Evolutionary conservation across 2,888 invertebrate species (phyloP).

Genomic region (Drosophila kambysellisi): DNA sequence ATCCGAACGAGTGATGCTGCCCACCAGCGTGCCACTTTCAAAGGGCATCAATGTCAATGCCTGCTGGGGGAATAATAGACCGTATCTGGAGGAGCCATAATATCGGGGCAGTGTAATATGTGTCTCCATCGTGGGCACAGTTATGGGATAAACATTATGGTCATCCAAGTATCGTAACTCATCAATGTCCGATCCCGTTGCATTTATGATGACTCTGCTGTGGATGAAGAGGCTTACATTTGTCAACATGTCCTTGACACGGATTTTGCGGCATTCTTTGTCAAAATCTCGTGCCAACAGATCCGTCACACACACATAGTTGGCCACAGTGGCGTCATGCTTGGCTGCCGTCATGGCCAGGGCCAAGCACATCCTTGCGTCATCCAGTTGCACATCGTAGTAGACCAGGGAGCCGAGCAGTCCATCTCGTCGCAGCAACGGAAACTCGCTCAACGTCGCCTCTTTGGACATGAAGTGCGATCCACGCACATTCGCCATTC

Average conservation of each 20-base stretch:
- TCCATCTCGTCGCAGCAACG: constrained; percentile 97
- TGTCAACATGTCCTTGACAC: constrained; percentile 90
- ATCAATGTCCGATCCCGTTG: constrained; percentile 99
- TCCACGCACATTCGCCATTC: constrained; percentile 95
- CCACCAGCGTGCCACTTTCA: constrained; percentile 95
- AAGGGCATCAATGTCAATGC: constrained; percentile 99
- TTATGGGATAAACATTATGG: constrained; percentile 93
- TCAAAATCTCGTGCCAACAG: constrained; percentile 87
- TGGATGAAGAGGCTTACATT: constrained; percentile 92
- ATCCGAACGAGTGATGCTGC: constrained; percentile 95
- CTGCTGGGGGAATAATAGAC: constrained; percentile 96
- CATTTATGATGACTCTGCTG: constrained; percentile 98
- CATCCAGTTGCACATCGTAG: constrained; percentile 99
- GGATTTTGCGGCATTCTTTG: constrained; percentile 86
- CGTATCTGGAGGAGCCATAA: constrained; percentile 98
- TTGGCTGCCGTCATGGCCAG: constrained; percentile 97
- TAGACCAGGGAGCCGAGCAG: constrained; percentile 98
- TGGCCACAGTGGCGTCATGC: constrained; percentile 96
- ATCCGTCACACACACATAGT: constrained; percentile 93
- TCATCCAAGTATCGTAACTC: constrained; percentile 96
- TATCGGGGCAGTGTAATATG: constrained; percentile 91
- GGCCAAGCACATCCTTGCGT: constrained; percentile 98
- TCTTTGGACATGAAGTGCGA: constrained; percentile 97
- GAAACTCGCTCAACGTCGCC: constrained; percentile 97
- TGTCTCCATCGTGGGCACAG: constrained; percentile 82